phyloP scores from a whole-genome alignment of 2,113 vertebrate genomes.

The Scomber colias region DNA sequence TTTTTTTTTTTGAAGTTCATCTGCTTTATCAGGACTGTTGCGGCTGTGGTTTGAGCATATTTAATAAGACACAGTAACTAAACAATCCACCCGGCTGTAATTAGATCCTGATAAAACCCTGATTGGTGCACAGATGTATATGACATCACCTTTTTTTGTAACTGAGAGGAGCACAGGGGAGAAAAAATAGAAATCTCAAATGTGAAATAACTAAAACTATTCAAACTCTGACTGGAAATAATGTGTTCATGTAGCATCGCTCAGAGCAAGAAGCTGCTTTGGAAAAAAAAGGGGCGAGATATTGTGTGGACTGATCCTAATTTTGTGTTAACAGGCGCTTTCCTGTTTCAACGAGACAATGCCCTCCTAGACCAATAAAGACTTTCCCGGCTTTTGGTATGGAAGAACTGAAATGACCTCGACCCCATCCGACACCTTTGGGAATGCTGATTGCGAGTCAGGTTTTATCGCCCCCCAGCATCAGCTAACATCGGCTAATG shows the following conservation, averaged over 20 bases:
- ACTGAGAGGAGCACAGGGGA: too few relatives aligned
- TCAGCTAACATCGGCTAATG: too few relatives aligned
- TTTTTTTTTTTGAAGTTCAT: too few relatives aligned
- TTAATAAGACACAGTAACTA: background rate
- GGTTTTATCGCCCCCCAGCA: too few relatives aligned
- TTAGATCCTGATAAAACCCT: background rate
- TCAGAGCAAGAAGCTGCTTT: background rate
- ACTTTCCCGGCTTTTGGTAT: background rate
- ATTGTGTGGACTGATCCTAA: background rate
- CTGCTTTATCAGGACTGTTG: background rate
- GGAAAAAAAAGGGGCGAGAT: background rate
- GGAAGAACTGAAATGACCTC: background rate
- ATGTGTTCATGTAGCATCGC: background rate
- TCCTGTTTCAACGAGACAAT: slow-evolving; percentile 1
- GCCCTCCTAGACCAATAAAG: background rate
- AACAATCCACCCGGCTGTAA: background rate
- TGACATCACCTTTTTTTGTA: background rate
- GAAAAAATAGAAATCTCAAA: too few relatives aligned
- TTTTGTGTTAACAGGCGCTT: background rate
- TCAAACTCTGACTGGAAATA: too few relatives aligned
- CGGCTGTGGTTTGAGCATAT: background rate
- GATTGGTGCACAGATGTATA: background rate
- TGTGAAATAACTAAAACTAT: too few relatives aligned
- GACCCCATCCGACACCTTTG: background rate
- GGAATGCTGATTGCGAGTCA: too few relatives aligned